Evolutionary conservation across 2,888 invertebrate genomes (phyloP), one percentile per base, ranked within the genome.

Genomic region (Osmoderma eremita): DNA sequence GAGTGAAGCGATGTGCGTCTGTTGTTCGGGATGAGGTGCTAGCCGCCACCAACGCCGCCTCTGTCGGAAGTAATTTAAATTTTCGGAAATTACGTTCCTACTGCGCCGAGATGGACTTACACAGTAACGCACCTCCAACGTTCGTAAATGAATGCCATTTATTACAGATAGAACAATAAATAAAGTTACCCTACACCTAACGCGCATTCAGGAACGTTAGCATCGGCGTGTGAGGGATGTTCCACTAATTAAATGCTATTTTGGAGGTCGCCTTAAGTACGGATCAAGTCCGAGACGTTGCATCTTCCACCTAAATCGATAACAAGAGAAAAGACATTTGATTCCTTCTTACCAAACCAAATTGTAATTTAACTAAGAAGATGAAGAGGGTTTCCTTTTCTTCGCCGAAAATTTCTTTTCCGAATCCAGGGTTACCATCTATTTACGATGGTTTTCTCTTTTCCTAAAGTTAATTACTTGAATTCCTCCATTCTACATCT

Each of bases 21-120:
- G 41, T 39, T 53, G 39, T 56, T 20, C 38, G 8, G 39, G 58
- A 58, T 58, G 58, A 58, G 58, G 54, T 56, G 54, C 38, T n/a
- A 17, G 17, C 17, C 20, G 20, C 41, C 63, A n/a, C n/a, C n/a
- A n/a, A n/a, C n/a, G 65, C 61, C 64, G 68, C 71, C 69, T 73
- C 69, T 70, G 74, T 73, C 74, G 75, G 75, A 74, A 75, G 75
- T 75, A 75, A 75, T 74, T 74, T 75, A 75, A 75, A 75, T 75
- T 75, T 75, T 75, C 74, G 75, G 75, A 75, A 75, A 75, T 75
- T 75, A 75, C 75, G 69, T 74, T 74, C 69, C 73, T 72, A 70
- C 69, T 69, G 70, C 68, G 6, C 6, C 6, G 71, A 74, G 71
- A 70, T 72, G 72, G 71, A 71, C 72, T 69, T 63, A 67, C 30